A percentile compares a stretch with the other conserved stretches of the same genome.
These are phyloP conservation scores for Salpingus planirostris DNA, from an alignment of 2,888 invertebrate species.

Conservation along the genomic window DNA sequence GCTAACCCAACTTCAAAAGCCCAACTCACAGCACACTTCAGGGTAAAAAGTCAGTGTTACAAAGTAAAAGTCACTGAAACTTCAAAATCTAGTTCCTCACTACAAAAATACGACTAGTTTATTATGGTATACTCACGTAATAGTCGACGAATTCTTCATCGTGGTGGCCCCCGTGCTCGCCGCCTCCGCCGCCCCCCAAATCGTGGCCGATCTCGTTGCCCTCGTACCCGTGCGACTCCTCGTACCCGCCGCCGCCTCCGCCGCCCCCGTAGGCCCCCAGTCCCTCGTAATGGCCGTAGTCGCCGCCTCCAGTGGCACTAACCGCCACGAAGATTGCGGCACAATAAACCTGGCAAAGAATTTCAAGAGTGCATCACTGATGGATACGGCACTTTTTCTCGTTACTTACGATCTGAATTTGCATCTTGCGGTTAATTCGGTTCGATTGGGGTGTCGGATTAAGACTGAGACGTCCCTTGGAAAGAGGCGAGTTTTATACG, in stretches of 20 bases:
- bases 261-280: constrained; percentile 23
- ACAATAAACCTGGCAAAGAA: constrained; percentile 27
- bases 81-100: too few relatives aligned
- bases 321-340: constrained; percentile 33
- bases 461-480: constrained; percentile 21
- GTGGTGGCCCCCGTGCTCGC: constrained; percentile 13
- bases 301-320: constrained; percentile 32
- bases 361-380: too few relatives aligned
- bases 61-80: too few relatives aligned
- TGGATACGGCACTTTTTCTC: too few relatives aligned
- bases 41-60: too few relatives aligned
- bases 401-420: constrained; percentile 31
- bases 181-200: too few relatives aligned
- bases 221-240: constrained; percentile 13
- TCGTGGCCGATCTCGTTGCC: constrained; percentile 18
- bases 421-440: too few relatives aligned
- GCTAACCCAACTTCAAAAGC: too few relatives aligned
- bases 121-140: constrained; percentile 33
- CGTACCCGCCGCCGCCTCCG: constrained; percentile 16
- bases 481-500: constrained; percentile 27
- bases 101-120: too few relatives aligned
- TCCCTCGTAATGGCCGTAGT: constrained; percentile 27
- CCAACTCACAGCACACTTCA: too few relatives aligned
- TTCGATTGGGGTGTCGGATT: too few relatives aligned
- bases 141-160: constrained; percentile 33